Base-by-base conservation (phyloP, 1,140 invertebrate species). In the Drosophila mauritiana region DNA sequence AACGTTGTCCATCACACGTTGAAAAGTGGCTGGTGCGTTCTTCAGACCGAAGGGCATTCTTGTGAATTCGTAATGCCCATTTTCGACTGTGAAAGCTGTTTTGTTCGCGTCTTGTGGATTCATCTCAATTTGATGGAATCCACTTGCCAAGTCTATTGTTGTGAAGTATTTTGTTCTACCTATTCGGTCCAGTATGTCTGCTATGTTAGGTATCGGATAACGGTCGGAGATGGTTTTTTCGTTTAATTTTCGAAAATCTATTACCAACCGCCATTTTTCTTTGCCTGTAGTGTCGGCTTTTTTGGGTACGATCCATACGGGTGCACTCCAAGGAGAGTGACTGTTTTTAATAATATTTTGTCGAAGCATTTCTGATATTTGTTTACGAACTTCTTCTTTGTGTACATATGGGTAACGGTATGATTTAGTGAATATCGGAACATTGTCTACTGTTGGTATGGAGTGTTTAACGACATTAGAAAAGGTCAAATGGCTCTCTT, bases 61-160 rank as follows among this genome's bases (percentile, higher is more conserved):
- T 39, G 15, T 58, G 25, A 63, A 63, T 10, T 63, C 51, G 13
- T n/a, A 10, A 42, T 49, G 20, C 12, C 45, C 45, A 22, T 48
- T 51, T 53, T 61, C 65, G 15, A 54, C 34, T 7, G n/a, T 52
- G n/a, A 64, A 51, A 10, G 45, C 58, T 4, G 51, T 49, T 20
- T 68, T 68, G 17, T 36, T 43, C 5, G 27, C 48, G 10, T 69
- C 48, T 6, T 8, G 20, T 27, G 40, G 48, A 40, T 54, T 42
- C 17, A 54, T 64, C 11, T 67, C 54, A 36, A 73, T 73, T 45
- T 73, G 55, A 12, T 68, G 63, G 17, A 67, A 73, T 11, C 49
- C 63, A 52, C 36, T 62, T 20, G 54, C 48, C 13, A 69, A 15
- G 20, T 74, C 22, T 8, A 74, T 53, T n/a, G 31, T 55, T 40